A percentile compares a stretch with the other conserved stretches of the same genome.
Conservation (phyloP, 2,888 invertebrate species). For the Cosmia trapezina region DNA sequence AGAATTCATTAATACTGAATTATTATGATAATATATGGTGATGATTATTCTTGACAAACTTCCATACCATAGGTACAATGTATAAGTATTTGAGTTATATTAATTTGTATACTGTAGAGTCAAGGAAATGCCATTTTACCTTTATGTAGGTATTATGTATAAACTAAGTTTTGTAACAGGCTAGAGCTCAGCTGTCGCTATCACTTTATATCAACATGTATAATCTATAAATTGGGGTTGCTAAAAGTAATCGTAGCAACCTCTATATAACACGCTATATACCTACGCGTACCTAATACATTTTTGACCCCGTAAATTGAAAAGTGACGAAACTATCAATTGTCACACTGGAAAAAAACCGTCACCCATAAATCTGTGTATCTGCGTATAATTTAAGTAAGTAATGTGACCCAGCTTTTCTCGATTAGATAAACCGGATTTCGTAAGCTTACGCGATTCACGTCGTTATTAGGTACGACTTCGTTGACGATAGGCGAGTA, state of each 20-base stretch:
- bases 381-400: conserved; percentile 32
- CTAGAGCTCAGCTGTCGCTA: not conserved
- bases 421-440: conserved; percentile 60
- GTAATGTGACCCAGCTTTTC: conserved; percentile 48
- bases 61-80: not conserved
- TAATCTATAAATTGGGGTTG: not conserved
- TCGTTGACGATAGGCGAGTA: conserved; percentile 29
- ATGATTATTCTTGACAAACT: conserved; percentile 23
- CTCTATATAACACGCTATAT: not conserved
- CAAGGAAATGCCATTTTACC: conserved; percentile 23
- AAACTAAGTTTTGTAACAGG: not conserved
- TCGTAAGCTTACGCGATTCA: conserved; percentile 48
- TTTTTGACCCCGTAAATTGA: not conserved
- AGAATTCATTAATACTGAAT: conserved; percentile 33
- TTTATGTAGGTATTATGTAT: too few relatives aligned
- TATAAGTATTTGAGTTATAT: not conserved
- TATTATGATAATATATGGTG: conserved; percentile 46
- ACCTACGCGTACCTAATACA: not conserved
- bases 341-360: conserved; percentile 32
- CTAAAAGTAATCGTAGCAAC: not conserved
- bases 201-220: not conserved
- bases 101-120: conserved; percentile 6
- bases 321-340: conserved; percentile 4
- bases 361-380: conserved; percentile 6
- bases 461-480: conserved; percentile 36